These are phyloP conservation scores for Oscheius sp. DNA, from an alignment of 1,140 invertebrate genomes.

Conservation along the genomic window DNA sequence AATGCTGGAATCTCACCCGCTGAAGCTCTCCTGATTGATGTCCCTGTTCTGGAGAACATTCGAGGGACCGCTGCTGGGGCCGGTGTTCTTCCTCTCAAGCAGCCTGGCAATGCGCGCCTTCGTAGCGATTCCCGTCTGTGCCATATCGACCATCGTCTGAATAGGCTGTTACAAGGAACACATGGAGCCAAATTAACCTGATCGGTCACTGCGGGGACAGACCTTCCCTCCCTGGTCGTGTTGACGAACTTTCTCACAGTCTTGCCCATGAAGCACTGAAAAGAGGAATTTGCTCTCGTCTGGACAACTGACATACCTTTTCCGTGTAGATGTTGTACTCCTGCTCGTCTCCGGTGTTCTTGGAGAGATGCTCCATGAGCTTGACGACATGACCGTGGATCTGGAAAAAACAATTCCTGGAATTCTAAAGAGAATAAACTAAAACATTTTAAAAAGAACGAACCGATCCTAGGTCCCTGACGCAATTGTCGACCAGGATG, in stretches of 20 bases:
- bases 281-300: too few relatives aligned
- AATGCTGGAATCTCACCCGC: background rate
- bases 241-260: background rate
- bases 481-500: slow-evolving; percentile 3
- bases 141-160: background rate
- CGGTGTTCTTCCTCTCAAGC: background rate
- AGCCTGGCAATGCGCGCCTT: background rate
- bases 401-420: background rate
- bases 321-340: background rate
- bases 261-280: background rate
- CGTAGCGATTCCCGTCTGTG: background rate
- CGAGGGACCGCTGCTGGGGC: background rate
- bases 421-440: background rate
- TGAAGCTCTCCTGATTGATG: background rate
- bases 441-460: too few relatives aligned
- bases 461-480: slow-evolving; percentile 1
- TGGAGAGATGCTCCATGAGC: background rate
- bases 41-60: background rate
- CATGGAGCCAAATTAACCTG: background rate
- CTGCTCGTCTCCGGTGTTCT: background rate
- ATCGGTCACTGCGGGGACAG: background rate
- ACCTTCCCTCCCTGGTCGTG: background rate
- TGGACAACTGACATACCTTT: too few relatives aligned
- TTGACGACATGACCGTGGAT: background rate
- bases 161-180: background rate